Percentiles rank a stretch among this genome's conserved stretches.
These are phyloP conservation scores for Allacma fusca DNA, from an alignment of 2,888 invertebrate species.

Conservation along the genomic window DNA sequence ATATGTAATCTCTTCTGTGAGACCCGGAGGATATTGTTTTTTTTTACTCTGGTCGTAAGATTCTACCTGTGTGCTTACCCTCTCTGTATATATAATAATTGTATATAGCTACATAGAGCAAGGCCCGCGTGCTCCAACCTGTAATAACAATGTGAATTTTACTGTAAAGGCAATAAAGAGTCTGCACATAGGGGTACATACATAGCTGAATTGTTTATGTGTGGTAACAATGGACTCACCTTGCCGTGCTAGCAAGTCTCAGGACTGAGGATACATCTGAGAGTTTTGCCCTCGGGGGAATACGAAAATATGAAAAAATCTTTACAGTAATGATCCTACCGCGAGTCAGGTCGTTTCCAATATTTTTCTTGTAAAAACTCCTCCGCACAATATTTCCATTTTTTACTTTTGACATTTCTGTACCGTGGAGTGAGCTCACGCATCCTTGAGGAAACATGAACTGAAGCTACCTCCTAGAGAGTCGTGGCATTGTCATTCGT, in stretches of 20 bases:
- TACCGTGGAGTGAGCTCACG: neutral
- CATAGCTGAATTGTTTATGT: neutral
- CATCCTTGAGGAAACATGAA: neutral
- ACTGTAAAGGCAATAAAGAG: neutral
- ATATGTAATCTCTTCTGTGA: neutral
- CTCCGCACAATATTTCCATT: neutral
- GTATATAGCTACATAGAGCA: neutral
- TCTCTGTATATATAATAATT: neutral
- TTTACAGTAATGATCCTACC: constrained; percentile 13
- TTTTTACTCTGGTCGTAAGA: neutral
- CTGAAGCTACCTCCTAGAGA: neutral
- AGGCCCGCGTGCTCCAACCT: too few relatives aligned
- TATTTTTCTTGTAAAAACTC: constrained; percentile 1
- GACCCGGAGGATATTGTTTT: neutral
- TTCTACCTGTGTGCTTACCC: too few relatives aligned
- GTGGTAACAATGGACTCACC: neutral
- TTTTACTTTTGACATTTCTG: neutral
- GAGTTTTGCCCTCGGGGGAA: constrained; percentile 25
- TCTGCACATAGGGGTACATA: neutral
- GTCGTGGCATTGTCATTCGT: neutral
- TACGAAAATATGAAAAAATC: constrained; percentile 39
- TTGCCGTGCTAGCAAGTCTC: neutral
- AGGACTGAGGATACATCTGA: neutral
- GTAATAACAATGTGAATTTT: constrained; percentile 6
- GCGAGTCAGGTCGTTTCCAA: neutral